Evolutionary conservation across 2,113 vertebrate genomes (phyloP).

Genomic region (Nipponia nippon): DNA sequence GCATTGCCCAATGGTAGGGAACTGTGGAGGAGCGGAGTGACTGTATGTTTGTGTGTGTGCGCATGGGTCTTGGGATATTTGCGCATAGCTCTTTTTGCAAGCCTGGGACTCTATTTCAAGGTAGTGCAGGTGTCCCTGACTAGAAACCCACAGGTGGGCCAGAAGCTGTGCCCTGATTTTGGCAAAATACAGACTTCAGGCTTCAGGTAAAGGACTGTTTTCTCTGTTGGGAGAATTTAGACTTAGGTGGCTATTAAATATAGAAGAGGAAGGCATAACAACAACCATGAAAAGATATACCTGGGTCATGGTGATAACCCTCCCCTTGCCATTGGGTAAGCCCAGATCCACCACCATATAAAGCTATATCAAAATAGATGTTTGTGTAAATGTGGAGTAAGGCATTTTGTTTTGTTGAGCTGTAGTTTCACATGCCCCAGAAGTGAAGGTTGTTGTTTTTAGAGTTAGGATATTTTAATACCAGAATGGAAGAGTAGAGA

Average conservation of each 20-base stretch:
- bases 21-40: neutral
- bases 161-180: neutral
- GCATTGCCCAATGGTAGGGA: neutral
- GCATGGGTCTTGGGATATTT: neutral
- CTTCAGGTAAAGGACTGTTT: neutral
- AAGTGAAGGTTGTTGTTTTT: neutral
- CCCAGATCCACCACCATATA: neutral
- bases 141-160: neutral
- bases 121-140: no score
- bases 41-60: neutral
- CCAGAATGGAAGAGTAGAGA: neutral
- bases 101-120: neutral
- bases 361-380: fast-evolving
- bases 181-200: neutral
- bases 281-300: neutral
- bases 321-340: neutral
- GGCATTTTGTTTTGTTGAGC: neutral
- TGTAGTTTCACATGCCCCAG: neutral
- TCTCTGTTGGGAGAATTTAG: neutral
- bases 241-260: neutral
- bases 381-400: neutral
- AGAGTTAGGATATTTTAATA: neutral
- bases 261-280: neutral
- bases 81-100: neutral
- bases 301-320: neutral